phyloP scores from a whole-genome alignment of 2,888 invertebrate species.

The Poecilus cupreus region DNA sequence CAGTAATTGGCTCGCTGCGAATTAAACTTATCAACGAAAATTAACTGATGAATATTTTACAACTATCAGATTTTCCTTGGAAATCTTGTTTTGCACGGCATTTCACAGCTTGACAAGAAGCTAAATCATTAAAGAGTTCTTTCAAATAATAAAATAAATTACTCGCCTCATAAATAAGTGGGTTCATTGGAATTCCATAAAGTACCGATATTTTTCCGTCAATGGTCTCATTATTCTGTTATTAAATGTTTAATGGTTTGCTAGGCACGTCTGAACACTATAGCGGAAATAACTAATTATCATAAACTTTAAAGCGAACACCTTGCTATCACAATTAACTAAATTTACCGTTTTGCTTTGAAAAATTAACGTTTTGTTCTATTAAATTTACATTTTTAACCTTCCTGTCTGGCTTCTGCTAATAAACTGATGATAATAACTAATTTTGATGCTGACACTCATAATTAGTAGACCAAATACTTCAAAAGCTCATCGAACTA shows the following conservation, averaged over 20 bases:
- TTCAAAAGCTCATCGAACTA: constrained; percentile 5
- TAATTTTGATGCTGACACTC: neutral
- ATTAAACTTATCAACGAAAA: neutral
- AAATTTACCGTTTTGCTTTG: constrained; percentile 11
- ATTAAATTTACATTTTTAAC: constrained; percentile 1
- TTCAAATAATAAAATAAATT: no score
- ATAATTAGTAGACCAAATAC: constrained; percentile 26
- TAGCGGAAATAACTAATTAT: constrained; percentile 9
- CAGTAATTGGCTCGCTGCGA: constrained; percentile 10
- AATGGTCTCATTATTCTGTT: neutral
- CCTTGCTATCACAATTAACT: neutral
- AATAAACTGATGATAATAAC: neutral
- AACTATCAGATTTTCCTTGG: neutral
- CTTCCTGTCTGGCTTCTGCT: neutral
- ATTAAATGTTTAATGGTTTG: neutral
- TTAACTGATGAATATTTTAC: neutral
- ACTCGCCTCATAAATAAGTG: no score
- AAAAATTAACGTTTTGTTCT: neutral
- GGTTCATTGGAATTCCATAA: neutral
- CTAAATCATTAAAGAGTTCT: no score
- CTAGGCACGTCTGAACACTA: no score
- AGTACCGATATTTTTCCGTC: neutral
- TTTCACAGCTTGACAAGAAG: neutral
- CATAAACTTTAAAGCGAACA: neutral
- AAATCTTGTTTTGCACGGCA: neutral